Evolutionary conservation across 2,888 invertebrate genomes (phyloP), one percentile per base, ranked within the genome.

Genomic region (Mythimna ferrago): DNA sequence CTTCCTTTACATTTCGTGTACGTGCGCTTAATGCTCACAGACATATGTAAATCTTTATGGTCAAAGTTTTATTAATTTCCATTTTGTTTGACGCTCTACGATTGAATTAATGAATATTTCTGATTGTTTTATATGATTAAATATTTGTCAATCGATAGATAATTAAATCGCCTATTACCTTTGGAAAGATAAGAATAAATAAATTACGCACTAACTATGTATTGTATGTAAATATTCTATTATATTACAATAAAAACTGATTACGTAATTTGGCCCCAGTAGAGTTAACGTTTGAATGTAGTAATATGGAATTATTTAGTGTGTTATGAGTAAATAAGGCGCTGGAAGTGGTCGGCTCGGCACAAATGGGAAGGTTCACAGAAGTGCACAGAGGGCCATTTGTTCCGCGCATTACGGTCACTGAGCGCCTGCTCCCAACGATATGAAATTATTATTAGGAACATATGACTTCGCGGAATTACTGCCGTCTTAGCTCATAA

Each of bases 371-470:
- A 84, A 87, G 86, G 89, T 96, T 95, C 96, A 94, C 91, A 93
- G 96, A 96, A 96, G 76, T 87, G 90, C 89, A 96, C 94, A 95
- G 93, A 92, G 94, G 82, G 88, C 86, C 88, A 92, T 90, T 93
- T 95, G 94, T 95, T 92, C 86, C 79, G 76, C 83, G 83, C 86
- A 90, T 90, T 88, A 91, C 93, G 94, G 93, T 92, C 93, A 90
- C 86, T 87, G 92, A 82, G 41, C 51, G 51, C 38, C 73, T 54
- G 74, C 78, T 69, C 54, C 87, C 84, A 89, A 89, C 87, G 91
- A 93, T 94, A 95, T 95, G 92, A 93, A 95, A 94, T 91, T 96
- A 96, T 94, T 93, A 96, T 95, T 88, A 86, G 89, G 92, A 93
- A 89, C 96, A 96, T 89, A 94, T 96, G 96, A 90, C 82, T 86